Evolutionary conservation across 2,888 invertebrate species (phyloP).

Genomic region (Macropis europaea): DNA sequence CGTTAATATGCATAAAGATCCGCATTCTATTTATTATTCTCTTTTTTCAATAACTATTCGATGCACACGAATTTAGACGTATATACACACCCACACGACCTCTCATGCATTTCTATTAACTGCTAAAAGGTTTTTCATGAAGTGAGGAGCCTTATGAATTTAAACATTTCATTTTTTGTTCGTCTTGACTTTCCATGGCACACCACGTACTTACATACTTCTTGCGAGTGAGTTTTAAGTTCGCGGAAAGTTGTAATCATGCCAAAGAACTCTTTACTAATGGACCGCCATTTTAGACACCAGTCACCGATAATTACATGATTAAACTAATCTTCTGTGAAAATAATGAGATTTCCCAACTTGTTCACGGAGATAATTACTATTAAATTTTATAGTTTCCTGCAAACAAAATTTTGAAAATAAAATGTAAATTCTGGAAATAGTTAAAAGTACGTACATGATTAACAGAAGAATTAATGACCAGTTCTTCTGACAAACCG

Average conservation of each 20-base stretch:
- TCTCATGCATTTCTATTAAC: no score
- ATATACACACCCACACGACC: no score
- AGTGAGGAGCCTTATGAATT: slow-evolving; percentile 2
- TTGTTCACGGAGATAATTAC: background rate
- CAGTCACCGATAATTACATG: slow-evolving; percentile 34
- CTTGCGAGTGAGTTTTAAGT: slow-evolving; percentile 38
- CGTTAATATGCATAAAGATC: no score
- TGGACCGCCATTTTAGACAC: slow-evolving; percentile 29
- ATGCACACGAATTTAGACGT: no score
- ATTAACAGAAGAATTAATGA: no score
- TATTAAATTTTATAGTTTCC: background rate
- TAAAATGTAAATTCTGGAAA: no score
- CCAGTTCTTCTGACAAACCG: no score
- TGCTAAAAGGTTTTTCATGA: no score
- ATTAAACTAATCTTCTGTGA: slow-evolving; percentile 23
- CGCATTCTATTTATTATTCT: no score
- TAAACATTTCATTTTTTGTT: slow-evolving; percentile 28
- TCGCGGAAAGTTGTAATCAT: slow-evolving; percentile 26
- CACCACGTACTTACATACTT: background rate
- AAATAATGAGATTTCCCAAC: slow-evolving; percentile 23
- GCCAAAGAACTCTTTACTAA: slow-evolving; percentile 30
- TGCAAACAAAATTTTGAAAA: no score
- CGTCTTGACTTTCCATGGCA: slow-evolving; percentile 6
- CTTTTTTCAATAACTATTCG: no score
- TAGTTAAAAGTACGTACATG: no score